A percentile compares a stretch with the other conserved stretches of the same genome.
Evolutionary conservation across 2,797 vertebrate genomes (phyloP).

Genomic region (Enteromius afrohamiltoni): DNA sequence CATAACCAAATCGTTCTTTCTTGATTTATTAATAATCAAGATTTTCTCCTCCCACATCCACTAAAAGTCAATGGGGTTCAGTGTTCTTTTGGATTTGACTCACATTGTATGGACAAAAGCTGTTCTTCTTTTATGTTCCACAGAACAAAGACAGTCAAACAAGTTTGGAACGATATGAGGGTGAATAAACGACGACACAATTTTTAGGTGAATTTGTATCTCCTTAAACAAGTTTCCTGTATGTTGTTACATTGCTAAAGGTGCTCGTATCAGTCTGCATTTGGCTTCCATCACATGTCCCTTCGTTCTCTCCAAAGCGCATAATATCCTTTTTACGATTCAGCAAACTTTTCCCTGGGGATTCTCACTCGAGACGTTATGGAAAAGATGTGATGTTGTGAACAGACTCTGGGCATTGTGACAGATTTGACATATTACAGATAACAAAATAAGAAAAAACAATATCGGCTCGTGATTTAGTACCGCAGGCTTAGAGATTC

Average conservation of each 20-base stretch:
- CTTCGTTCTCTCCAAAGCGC: constrained; percentile 46
- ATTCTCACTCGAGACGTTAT: constrained; percentile 51
- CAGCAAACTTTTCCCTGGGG: constrained; percentile 49
- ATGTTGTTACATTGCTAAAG: constrained; percentile 38
- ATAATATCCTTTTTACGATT: constrained; percentile 50
- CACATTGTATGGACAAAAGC: not conserved
- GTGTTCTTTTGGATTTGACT: not conserved
- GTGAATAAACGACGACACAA: not conserved
- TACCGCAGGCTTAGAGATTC: constrained; percentile 23
- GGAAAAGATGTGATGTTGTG: constrained; percentile 51
- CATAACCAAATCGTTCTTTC: not conserved
- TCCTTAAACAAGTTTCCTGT: constrained; percentile 27
- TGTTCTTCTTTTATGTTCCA: not conserved
- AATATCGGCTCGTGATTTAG: constrained; percentile 44
- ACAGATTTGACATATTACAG: constrained; percentile 52
- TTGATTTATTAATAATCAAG: not conserved
- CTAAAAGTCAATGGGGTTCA: not conserved
- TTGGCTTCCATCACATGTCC: constrained; percentile 44
- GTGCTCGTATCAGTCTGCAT: constrained; percentile 39
- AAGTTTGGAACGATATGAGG: not conserved
- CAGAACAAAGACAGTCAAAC: not conserved
- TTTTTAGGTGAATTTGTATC: constrained; percentile 14
- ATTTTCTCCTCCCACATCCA: not conserved
- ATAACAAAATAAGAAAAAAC: constrained; percentile 53
- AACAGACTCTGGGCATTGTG: constrained; percentile 52